Base-by-base conservation (phyloP, 2,797 vertebrate species). In the Eupleurogrammus muticus region DNA sequence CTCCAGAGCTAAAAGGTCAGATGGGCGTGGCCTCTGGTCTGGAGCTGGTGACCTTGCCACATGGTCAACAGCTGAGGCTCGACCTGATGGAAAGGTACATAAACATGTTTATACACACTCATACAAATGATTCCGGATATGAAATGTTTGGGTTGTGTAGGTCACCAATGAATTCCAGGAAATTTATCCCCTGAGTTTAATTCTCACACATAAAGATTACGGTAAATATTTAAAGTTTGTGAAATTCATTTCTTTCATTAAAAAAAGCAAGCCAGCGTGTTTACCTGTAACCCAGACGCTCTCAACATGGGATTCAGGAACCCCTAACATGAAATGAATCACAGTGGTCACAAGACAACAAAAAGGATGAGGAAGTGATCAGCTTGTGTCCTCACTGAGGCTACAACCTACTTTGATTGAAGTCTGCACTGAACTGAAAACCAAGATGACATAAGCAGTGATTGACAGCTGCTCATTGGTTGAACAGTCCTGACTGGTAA, bases 71-170 rank as follows among this genome's bases (percentile, higher is more conserved):
- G 84, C 94, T 99, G 83, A 95, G 98, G 68, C 94, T 96, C 77
- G 98, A 99, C 90, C 94, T 99, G 61, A 96, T 97, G 70, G 98
- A 99, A 89, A 96, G 98, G 98, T 99, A 93, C 92, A 21, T n/a
- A 40, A 0, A 54, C 36, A 50, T 2, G 23, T 16, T 44, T 16
- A 40, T 16, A 48, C 20, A 36, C 54, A 61, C 34, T 32, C 48
- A 65, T n/a, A 58, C 2, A 12, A 16, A 1, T n/a, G n/a, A n/a
- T n/a, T n/a, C n/a, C n/a, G n/a, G n/a, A n/a, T n/a, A n/a, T n/a
- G n/a, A n/a, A n/a, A n/a, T n/a, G n/a, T n/a, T n/a, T n/a, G n/a
- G n/a, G n/a, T n/a, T n/a, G n/a, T n/a, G n/a, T n/a, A 38, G 36
- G 36, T 38, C 36, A 38, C 5, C 36, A 14, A 5, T 38, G 4